Evolutionary conservation across 35 echinoderm and acorn worm species (phyloP).

Genomic region (Lytechinus pictus): DNA sequence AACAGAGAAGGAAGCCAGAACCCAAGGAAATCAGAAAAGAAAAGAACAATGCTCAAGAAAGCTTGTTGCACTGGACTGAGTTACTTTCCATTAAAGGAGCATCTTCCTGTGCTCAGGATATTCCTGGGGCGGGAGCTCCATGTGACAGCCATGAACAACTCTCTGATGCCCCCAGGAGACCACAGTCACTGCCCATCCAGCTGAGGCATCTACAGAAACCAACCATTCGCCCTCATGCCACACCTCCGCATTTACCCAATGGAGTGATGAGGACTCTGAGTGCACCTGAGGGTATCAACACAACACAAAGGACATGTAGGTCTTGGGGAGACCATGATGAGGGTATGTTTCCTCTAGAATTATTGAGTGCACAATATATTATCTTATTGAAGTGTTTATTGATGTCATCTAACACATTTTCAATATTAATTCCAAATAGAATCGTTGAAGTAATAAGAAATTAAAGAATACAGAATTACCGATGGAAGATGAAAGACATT

Average conservation of each 20-base stretch:
- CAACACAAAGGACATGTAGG: conserved; percentile 31
- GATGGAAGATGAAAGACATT: neutral
- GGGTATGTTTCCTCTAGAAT: neutral
- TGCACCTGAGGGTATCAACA: conserved; percentile 73
- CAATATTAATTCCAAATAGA: neutral
- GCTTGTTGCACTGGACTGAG: conserved; percentile 71
- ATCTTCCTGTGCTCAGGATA: neutral
- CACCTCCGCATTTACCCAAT: conserved; percentile 39
- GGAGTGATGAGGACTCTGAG: conserved; percentile 76
- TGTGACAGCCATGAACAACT: conserved; percentile 7
- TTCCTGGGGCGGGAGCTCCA: neutral
- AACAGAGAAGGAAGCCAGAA: conserved; percentile 65
- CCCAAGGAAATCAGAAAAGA: conserved; percentile 53
- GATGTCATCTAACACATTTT: too few species aligned
- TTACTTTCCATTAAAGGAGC: conserved; percentile 63
- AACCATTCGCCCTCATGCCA: conserved; percentile 63
- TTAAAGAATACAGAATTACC: neutral
- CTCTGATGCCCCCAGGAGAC: conserved; percentile 60
- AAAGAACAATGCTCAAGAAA: neutral
- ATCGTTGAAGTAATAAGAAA: neutral
- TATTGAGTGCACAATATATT: too few species aligned
- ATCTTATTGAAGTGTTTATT: too few species aligned
- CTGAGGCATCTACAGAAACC: conserved; percentile 84
- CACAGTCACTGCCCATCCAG: conserved; percentile 86
- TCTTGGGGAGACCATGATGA: conserved; percentile 55